Evolutionary conservation across 2,113 vertebrate species (phyloP).

Genomic region (Zosterops hypoxanthus): DNA sequence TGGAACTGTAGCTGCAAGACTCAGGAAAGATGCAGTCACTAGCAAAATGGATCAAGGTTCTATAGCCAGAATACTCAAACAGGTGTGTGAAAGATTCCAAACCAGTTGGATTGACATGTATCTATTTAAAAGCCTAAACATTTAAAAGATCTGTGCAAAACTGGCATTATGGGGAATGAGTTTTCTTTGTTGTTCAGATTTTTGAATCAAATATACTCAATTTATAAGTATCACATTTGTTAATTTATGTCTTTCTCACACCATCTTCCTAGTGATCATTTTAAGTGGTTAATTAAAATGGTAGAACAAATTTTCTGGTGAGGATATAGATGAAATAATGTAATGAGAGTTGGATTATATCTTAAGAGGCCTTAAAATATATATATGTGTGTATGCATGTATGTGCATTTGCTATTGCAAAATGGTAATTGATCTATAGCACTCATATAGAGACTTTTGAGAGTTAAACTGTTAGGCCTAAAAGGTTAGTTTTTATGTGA

Average conservation of each 20-base stretch:
- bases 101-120: not conserved
- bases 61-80: conserved; percentile 90
- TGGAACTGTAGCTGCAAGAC: conserved; percentile 93
- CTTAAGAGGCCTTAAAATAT: not conserved
- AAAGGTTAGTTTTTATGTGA: not conserved
- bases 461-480: not conserved
- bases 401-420: not conserved
- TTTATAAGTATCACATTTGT: not conserved
- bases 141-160: not conserved
- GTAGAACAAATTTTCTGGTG: not conserved
- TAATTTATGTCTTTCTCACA: not conserved
- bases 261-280: not conserved
- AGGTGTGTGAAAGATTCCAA: conserved; percentile 74
- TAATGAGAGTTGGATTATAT: not conserved
- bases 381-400: not conserved
- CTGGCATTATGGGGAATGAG: not conserved
- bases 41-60: conserved; percentile 98
- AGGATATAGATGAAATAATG: not conserved
- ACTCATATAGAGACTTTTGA: not conserved
- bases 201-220: not conserved
- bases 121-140: not conserved
- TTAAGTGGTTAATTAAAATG: not conserved
- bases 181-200: not conserved
- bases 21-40: conserved; percentile 95
- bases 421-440: not conserved